phyloP scores from a whole-genome alignment of 2,888 invertebrate species.

The Omphaloscelis lunosa region DNA sequence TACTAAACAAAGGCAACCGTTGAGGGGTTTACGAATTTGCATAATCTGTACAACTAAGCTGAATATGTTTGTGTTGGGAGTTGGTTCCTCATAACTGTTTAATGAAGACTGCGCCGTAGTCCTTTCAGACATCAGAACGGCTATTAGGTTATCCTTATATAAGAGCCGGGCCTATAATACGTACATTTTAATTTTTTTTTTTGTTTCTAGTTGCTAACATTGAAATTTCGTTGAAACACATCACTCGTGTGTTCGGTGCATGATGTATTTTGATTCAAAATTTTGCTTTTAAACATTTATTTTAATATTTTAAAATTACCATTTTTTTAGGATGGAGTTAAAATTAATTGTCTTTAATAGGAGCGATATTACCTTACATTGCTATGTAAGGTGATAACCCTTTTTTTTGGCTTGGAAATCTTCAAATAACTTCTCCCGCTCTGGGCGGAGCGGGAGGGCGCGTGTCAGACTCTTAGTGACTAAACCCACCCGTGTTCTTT shows the following conservation, averaged over 20 bases:
- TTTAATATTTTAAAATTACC: not conserved
- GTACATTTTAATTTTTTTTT: not conserved
- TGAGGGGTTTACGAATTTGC: slow-evolving; percentile 46
- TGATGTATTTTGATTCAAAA: not conserved
- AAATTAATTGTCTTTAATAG: not conserved
- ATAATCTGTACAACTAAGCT: slow-evolving; percentile 52
- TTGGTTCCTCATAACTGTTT: slow-evolving; percentile 42
- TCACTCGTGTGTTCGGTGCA: not conserved
- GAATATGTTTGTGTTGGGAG: slow-evolving; percentile 57
- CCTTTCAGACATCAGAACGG: slow-evolving; percentile 11
- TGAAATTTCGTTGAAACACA: not conserved
- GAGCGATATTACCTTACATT: not conserved
- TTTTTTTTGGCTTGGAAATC: too few species aligned
- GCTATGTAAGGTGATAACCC: too few species aligned
- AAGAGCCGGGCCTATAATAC: not conserved
- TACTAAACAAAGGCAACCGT: slow-evolving; percentile 35
- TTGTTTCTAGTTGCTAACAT: not conserved
- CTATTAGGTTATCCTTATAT: not conserved
- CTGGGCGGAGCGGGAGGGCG: too few species aligned
- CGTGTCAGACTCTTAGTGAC: too few species aligned
- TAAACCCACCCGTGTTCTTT: too few species aligned
- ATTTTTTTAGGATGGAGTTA: not conserved
- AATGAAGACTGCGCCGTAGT: slow-evolving; percentile 12
- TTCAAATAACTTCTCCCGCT: too few species aligned
- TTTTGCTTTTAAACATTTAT: not conserved